A percentile compares a stretch with the other conserved stretches of the same genome.
phyloP scores from a whole-genome alignment of 2,113 vertebrate genomes.

The Paradoxurus hermaphroditus region DNA sequence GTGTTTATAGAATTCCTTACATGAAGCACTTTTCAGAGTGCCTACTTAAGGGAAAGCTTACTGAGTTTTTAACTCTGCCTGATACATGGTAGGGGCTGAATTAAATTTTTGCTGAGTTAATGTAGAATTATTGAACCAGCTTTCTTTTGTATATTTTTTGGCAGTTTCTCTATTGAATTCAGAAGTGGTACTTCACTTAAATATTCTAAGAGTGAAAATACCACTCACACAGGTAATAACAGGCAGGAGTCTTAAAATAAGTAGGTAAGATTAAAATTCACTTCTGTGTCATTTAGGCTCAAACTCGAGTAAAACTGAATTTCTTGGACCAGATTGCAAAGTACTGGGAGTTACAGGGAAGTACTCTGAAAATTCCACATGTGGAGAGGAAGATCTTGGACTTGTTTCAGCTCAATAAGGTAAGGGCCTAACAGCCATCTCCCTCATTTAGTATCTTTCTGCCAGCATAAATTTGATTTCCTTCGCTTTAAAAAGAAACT shows the following conservation, averaged over 20 bases:
- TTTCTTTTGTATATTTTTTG: neutral
- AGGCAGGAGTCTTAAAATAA: neutral
- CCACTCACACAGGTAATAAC: neutral
- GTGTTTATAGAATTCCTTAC: neutral
- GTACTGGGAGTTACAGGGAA: conserved; percentile 99
- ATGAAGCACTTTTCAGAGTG: neutral
- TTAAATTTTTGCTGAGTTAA: neutral
- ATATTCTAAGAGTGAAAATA: neutral
- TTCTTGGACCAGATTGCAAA: conserved; percentile 99
- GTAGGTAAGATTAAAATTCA: neutral
- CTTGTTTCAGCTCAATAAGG: conserved; percentile 96
- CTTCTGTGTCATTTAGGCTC: conserved; percentile 86
- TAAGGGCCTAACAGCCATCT: conserved; percentile 60
- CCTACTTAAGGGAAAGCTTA: neutral
- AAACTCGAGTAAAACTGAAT: conserved; percentile 97
- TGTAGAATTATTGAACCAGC: neutral
- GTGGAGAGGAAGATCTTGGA: conserved; percentile 98
- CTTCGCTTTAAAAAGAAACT: neutral
- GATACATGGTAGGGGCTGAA: neutral
- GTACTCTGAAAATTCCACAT: conserved; percentile 95
- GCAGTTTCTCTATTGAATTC: neutral
- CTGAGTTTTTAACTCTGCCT: neutral
- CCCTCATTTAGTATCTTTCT: neutral
- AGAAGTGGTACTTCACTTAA: neutral
- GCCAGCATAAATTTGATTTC: neutral